These are phyloP conservation scores for Gymnothorax reevesii DNA, from an alignment of 2,797 vertebrate genomes.

Conservation along the genomic window DNA sequence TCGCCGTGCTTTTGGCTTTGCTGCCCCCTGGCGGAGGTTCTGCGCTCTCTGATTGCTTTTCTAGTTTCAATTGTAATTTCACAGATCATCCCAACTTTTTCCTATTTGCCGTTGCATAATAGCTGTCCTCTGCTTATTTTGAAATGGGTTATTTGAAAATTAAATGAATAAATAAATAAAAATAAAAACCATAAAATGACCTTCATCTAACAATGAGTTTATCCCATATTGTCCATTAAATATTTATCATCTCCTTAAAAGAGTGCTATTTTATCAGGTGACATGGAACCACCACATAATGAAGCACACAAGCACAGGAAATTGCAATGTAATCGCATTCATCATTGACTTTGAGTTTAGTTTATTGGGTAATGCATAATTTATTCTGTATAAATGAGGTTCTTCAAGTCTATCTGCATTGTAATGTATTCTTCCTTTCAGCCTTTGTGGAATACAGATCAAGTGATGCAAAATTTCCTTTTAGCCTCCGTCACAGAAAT, in stretches of 20 bases:
- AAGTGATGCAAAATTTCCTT: constrained; percentile 39
- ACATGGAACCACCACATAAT: constrained; percentile 60
- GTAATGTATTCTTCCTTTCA: constrained; percentile 72
- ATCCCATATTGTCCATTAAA: background rate
- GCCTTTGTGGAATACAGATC: constrained; percentile 63
- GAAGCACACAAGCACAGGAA: constrained; percentile 54
- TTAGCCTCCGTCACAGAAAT: constrained; percentile 4
- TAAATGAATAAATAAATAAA: background rate
- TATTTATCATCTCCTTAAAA: background rate
- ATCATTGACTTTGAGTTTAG: constrained; percentile 73
- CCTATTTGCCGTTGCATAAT: background rate
- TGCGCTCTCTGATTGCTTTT: no score
- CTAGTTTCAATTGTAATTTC: no score
- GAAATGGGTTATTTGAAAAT: constrained; percentile 4
- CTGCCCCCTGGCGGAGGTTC: no score
- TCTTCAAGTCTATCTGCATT: constrained; percentile 64
- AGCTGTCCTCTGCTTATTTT: background rate
- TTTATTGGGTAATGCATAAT: constrained; percentile 73
- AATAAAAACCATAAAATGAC: background rate
- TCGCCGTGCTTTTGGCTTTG: no score
- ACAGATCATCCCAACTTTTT: no score
- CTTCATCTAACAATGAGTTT: constrained; percentile 12
- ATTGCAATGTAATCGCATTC: constrained; percentile 63
- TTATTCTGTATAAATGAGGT: constrained; percentile 71
- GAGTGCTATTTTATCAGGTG: constrained; percentile 55